A percentile compares a stretch with the other conserved stretches of the same genome.
phyloP scores from a whole-genome alignment of 2,888 invertebrate species.

The Xanthostigma xanthostigma region DNA sequence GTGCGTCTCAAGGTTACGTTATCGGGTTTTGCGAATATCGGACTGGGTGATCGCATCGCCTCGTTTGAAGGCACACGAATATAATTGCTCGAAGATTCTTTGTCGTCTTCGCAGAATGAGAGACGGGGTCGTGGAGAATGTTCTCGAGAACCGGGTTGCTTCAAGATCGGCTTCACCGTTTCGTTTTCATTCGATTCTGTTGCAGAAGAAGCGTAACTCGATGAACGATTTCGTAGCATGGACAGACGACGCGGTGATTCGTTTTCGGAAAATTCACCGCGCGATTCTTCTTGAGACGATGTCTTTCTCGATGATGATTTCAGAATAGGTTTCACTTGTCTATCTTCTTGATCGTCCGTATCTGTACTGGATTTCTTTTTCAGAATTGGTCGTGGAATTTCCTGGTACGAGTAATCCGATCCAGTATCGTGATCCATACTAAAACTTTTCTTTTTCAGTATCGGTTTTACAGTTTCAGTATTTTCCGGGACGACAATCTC shows the following conservation, averaged over 20 bases:
- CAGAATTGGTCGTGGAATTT: conserved; percentile 58
- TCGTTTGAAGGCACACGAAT: no score
- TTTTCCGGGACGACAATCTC: conserved; percentile 37
- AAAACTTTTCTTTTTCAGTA: conserved; percentile 69
- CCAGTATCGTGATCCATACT: conserved; percentile 47
- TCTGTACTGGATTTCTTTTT: conserved; percentile 75
- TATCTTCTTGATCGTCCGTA: conserved; percentile 58
- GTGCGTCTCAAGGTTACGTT: no score
- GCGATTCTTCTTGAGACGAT: background rate
- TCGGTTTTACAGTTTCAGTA: conserved; percentile 48
- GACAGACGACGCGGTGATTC: background rate
- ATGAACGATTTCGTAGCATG: conserved; percentile 18
- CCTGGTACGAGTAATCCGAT: conserved; percentile 29
- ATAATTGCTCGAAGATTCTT: no score
- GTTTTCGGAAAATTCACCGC: background rate
- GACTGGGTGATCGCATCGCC: no score
- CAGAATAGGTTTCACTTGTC: conserved; percentile 59
- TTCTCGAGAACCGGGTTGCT: conserved; percentile 41
- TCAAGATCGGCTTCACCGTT: conserved; percentile 47
- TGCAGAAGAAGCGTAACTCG: conserved; percentile 39
- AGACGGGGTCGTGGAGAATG: conserved; percentile 48
- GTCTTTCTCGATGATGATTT: conserved; percentile 47
- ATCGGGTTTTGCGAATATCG: no score
- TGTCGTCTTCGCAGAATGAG: conserved; percentile 38
- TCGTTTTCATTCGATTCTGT: conserved; percentile 16